A percentile compares a stretch with the other conserved stretches of the same genome.
Conservation (phyloP, 2,113 vertebrate species). For the Kryptolebias marmoratus region DNA sequence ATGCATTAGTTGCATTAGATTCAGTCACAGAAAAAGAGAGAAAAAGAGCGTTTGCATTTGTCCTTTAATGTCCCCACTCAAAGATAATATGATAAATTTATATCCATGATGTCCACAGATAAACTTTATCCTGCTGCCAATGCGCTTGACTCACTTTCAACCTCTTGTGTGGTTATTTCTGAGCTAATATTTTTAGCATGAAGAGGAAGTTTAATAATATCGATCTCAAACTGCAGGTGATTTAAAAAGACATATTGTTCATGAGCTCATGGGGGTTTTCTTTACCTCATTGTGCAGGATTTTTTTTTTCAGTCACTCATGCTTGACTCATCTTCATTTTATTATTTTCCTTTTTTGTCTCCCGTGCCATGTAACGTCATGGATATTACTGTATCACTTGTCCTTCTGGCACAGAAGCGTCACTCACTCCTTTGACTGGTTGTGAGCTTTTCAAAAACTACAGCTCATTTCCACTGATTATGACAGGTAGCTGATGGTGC, state of each 20-base stretch:
- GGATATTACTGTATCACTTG: slow-evolving; percentile 11
- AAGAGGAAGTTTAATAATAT: slow-evolving; percentile 3
- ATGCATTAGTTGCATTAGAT: too few species aligned
- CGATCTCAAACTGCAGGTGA: neutral
- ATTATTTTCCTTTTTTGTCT: slow-evolving; percentile 20
- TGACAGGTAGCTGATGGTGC: slow-evolving; percentile 18
- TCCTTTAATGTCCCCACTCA: slow-evolving; percentile 9
- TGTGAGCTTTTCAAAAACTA: slow-evolving; percentile 4
- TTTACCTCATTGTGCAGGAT: neutral
- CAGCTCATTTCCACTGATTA: neutral
- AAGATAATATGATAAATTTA: slow-evolving; percentile 4
- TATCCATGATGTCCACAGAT: slow-evolving; percentile 24
- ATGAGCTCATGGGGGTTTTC: slow-evolving; percentile 12
- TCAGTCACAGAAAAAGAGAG: slow-evolving; percentile 3
- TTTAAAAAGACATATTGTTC: neutral
- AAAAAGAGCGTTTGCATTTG: slow-evolving; percentile 20
- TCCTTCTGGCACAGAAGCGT: slow-evolving; percentile 25
- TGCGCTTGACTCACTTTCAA: neutral
- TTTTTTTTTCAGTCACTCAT: slow-evolving; percentile 12
- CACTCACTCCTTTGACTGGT: slow-evolving; percentile 25
- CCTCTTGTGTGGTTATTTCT: neutral
- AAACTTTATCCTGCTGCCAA: slow-evolving; percentile 16
- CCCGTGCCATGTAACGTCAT: slow-evolving; percentile 55
- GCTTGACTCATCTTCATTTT: slow-evolving; percentile 33
- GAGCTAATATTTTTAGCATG: neutral